Conservation (phyloP, 2,797 vertebrate species). For the Anguilla megastoma region DNA sequence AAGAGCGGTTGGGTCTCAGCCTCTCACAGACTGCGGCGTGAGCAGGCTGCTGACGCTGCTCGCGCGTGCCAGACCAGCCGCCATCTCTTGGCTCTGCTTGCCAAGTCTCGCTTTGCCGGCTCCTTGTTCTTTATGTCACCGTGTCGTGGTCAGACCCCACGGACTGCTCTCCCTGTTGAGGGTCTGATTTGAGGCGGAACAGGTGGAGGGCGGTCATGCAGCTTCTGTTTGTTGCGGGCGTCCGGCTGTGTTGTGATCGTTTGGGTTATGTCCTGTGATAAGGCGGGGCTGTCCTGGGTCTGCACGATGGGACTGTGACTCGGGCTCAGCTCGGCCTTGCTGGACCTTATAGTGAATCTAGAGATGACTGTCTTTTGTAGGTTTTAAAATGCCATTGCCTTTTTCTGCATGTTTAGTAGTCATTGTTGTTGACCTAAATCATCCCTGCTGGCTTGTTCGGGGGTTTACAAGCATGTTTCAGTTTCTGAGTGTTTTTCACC, state of each 20-base stretch:
- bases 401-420: neutral
- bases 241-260: neutral
- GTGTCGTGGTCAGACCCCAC: neutral
- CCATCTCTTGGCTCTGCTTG: neutral
- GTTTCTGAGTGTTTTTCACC: neutral
- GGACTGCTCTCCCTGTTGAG: neutral
- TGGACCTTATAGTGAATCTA: neutral
- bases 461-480: neutral
- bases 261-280: neutral
- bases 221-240: no score
- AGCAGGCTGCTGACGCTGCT: neutral
- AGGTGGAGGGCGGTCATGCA: neutral
- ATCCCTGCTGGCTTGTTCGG: neutral
- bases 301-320: neutral
- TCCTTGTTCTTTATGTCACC: neutral
- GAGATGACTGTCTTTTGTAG: neutral
- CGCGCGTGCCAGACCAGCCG: neutral
- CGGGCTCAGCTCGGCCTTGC: neutral
- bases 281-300: neutral
- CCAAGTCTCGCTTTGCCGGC: neutral
- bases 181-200: neutral
- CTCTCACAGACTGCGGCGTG: neutral
- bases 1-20: neutral
- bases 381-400: neutral
- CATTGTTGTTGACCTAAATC: neutral